Evolutionary conservation across 1,140 invertebrate species (phyloP).

Genomic region (Mizuhopecten yessoensis): DNA sequence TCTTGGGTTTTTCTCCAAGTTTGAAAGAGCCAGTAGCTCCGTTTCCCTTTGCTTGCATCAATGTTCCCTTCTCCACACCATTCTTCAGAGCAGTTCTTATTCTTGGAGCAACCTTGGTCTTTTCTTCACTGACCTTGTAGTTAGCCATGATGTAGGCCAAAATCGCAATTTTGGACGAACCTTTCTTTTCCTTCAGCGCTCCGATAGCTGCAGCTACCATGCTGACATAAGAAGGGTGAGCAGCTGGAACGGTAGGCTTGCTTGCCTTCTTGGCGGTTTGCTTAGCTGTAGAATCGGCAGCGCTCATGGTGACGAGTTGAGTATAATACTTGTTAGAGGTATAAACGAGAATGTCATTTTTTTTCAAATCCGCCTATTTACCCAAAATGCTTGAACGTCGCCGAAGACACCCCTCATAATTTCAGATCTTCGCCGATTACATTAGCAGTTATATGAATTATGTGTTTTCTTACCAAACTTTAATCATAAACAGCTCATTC

Average conservation of each 20-base stretch:
- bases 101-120: conserved; percentile 65
- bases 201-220: conserved; percentile 75
- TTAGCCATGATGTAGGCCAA: conserved; percentile 81
- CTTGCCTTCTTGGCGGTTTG: conserved; percentile 20
- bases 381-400: too few relatives aligned
- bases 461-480: too few relatives aligned
- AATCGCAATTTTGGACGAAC: conserved; percentile 81
- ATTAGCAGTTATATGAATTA: too few relatives aligned
- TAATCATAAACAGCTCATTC: too few relatives aligned
- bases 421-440: too few relatives aligned
- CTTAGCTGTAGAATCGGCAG: background rate
- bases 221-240: conserved; percentile 46
- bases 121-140: conserved; percentile 78
- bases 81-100: conserved; percentile 76
- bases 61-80: conserved; percentile 72
- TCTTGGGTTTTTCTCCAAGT: conserved; percentile 75
- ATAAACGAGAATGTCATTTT: background rate
- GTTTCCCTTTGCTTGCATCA: conserved; percentile 80
- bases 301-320: background rate
- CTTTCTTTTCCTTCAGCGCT: conserved; percentile 73
- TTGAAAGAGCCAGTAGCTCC: conserved; percentile 82
- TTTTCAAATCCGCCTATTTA: too few relatives aligned
- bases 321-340: background rate
- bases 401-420: too few relatives aligned
- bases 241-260: background rate